phyloP scores from a whole-genome alignment of 2,888 invertebrate genomes.

The Spatulosminthurus flaviceps region DNA sequence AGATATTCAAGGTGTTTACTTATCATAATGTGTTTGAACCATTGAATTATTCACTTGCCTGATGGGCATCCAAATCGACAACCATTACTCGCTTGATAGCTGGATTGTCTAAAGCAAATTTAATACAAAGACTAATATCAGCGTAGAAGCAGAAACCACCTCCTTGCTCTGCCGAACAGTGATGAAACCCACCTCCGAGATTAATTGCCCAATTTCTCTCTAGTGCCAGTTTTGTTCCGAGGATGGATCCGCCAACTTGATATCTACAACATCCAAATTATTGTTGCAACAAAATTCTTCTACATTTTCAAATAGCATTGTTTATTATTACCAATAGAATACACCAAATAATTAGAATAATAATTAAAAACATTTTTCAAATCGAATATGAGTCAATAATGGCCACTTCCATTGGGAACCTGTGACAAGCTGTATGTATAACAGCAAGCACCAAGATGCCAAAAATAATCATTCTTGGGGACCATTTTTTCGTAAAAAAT shows the following conservation, averaged over 20 bases:
- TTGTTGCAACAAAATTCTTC: neutral
- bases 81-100: conserved; percentile 76
- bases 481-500: too few relatives aligned
- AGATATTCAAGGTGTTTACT: conserved; percentile 30
- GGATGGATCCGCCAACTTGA: conserved; percentile 83
- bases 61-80: conserved; percentile 91
- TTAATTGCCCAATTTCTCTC: conserved; percentile 89
- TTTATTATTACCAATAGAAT: too few relatives aligned
- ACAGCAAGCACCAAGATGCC: too few relatives aligned
- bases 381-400: too few relatives aligned
- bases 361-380: too few relatives aligned
- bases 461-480: too few relatives aligned
- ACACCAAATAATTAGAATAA: too few relatives aligned
- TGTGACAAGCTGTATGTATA: too few relatives aligned
- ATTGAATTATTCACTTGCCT: conserved; percentile 70
- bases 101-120: conserved; percentile 72
- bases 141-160: conserved; percentile 93
- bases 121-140: conserved; percentile 82
- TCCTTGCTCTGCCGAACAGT: conserved; percentile 79
- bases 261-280: conserved; percentile 67
- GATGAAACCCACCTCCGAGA: conserved; percentile 91
- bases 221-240: conserved; percentile 83
- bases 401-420: too few relatives aligned
- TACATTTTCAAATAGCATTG: too few relatives aligned
- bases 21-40: conserved; percentile 4